These are phyloP conservation scores for Anguilla japonica DNA, from an alignment of 2,113 vertebrate species.

Conservation along the genomic window DNA sequence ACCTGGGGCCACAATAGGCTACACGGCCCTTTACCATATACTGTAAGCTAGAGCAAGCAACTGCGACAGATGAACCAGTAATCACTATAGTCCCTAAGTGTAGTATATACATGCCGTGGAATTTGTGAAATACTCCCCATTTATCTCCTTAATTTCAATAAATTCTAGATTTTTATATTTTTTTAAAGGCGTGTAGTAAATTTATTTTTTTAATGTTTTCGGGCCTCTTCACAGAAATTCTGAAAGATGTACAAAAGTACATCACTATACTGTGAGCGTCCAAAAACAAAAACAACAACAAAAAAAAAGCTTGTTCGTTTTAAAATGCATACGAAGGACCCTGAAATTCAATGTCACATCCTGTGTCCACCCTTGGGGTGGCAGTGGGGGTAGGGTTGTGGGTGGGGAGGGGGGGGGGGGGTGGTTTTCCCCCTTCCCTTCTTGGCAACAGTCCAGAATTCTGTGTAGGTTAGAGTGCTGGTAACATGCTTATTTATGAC, in stretches of 20 bases:
- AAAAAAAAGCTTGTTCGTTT: conserved; percentile 19
- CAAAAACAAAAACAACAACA: conserved; percentile 30
- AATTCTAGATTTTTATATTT: conserved; percentile 11
- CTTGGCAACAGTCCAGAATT: conserved; percentile 55
- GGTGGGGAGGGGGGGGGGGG: conserved; percentile 27
- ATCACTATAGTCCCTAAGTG: conserved; percentile 46
- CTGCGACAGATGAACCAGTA: conserved; percentile 49
- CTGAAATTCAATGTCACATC: conserved; percentile 48
- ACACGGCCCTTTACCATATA: conserved; percentile 40
- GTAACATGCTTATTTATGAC: conserved; percentile 52
- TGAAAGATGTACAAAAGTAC: conserved; percentile 12
- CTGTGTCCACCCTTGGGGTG: conserved; percentile 40
- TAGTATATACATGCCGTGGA: conserved; percentile 57
- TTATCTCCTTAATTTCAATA: conserved; percentile 21
- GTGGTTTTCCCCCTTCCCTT: conserved; percentile 40
- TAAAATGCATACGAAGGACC: conserved; percentile 46
- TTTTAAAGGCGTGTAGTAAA: conserved; percentile 15
- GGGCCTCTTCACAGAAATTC: conserved; percentile 35
- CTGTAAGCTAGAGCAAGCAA: conserved; percentile 50
- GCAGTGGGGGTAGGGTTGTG: conserved; percentile 1
- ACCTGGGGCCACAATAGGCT: conserved; percentile 29
- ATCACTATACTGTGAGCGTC: conserved; percentile 23
- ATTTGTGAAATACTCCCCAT: conserved; percentile 44
- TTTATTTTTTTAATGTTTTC: conserved; percentile 30
- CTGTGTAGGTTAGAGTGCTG: conserved; percentile 56